Evolutionary conservation across 53 echinoderm and acorn worm genomes (phyloP).

Genomic region (Apostichopus leukothele): DNA sequence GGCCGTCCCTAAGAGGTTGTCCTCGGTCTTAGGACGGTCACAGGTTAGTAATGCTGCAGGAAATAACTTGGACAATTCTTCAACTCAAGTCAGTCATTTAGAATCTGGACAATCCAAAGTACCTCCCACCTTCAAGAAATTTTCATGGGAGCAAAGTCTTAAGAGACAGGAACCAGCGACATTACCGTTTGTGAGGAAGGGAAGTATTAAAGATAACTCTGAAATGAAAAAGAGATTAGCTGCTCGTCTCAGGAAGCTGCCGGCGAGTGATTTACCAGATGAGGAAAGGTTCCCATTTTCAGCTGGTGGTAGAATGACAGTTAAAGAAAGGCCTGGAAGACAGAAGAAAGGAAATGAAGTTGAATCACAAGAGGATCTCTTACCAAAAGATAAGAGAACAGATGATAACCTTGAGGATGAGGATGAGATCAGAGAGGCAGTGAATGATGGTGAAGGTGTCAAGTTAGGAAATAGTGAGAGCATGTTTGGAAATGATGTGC

Average conservation of each 20-base stretch:
- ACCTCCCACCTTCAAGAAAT: neutral
- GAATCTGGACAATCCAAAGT: neutral
- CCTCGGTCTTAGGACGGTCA: neutral
- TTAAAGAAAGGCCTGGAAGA: neutral
- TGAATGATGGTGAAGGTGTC: neutral
- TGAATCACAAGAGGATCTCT: neutral
- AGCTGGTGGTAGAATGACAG: neutral
- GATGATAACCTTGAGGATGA: neutral
- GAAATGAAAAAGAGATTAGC: conserved; percentile 38
- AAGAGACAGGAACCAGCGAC: neutral
- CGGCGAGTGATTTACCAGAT: conserved; percentile 19
- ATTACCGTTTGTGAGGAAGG: neutral
- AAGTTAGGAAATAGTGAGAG: neutral
- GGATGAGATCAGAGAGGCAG: neutral
- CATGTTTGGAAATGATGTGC: neutral
- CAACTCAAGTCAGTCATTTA: neutral
- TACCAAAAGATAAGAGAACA: neutral
- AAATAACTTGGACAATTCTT: neutral
- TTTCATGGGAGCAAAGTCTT: neutral
- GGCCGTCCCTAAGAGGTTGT: conserved; percentile 39
- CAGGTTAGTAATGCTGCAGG: conserved; percentile 7
- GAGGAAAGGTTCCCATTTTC: conserved; percentile 25
- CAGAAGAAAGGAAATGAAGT: neutral
- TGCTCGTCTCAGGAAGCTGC: conserved; percentile 18
- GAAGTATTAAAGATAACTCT: conserved; percentile 38